phyloP scores from a whole-genome alignment of 2,888 invertebrate species.

The Drosophila cyrtoloma region DNA sequence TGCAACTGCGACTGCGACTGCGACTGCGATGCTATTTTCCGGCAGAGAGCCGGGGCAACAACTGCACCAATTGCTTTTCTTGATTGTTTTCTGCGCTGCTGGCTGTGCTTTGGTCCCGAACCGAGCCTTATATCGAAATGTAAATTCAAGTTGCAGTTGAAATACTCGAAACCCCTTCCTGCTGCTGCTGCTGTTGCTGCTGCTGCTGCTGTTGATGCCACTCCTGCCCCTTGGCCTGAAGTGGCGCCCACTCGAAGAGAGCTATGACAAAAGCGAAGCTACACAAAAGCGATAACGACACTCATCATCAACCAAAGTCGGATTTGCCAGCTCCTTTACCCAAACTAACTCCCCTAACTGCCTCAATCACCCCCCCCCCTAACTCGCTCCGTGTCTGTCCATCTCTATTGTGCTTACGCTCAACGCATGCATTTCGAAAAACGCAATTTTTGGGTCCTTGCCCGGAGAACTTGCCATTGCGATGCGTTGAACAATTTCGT shows the following conservation, averaged over 20 bases:
- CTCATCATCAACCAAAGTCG: conserved; percentile 80
- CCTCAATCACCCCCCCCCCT: conserved; percentile 10
- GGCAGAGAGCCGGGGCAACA: conserved; percentile 21
- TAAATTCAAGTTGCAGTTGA: conserved; percentile 70
- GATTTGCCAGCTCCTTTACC: conserved; percentile 64
- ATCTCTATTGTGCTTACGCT: conserved; percentile 10
- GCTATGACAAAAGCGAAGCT: conserved; percentile 69
- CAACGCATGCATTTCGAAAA: conserved; percentile 68
- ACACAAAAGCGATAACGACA: conserved; percentile 81
- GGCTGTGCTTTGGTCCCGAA: conserved; percentile 18
- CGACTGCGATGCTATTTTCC: conserved; percentile 29
- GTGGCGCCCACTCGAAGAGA: conserved; percentile 20
- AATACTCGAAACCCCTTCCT: conserved; percentile 43
- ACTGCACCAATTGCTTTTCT: conserved; percentile 71
- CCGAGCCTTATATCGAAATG: conserved; percentile 72
- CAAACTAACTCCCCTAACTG: conserved; percentile 27
- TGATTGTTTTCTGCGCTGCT: conserved; percentile 68
- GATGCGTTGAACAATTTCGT: conserved; percentile 70
- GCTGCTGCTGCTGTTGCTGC: not conserved
- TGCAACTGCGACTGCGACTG: not conserved
- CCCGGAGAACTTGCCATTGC: conserved; percentile 49
- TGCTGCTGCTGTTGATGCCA: not conserved
- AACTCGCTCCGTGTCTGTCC: not conserved
- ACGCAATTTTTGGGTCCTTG: conserved; percentile 72
- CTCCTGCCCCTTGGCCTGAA: not conserved